A percentile compares a stretch with the other conserved stretches of the same genome.
Conservation (phyloP, 2,113 vertebrate species). For the Leptodactylus fuscus region DNA sequence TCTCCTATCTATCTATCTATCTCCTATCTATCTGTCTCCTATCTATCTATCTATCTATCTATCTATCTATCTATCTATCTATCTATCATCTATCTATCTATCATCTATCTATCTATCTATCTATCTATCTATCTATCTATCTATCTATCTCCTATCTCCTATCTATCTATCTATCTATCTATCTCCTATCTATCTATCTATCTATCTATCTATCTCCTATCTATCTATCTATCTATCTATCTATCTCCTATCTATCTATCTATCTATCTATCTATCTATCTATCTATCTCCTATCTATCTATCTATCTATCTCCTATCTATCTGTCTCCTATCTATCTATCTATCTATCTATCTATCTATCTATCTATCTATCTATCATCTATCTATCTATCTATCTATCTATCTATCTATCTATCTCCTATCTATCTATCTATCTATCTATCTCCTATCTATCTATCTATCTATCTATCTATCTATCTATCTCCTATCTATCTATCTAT, state of each 20-base stretch:
- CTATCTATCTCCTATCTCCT: not conserved
- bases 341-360: not conserved
- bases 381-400: not conserved
- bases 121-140: not conserved
- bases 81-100: too few species aligned
- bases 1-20: too few species aligned
- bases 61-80: too few species aligned
- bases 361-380: not conserved
- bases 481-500: not conserved
- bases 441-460: not conserved
- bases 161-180: not conserved
- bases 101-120: not conserved
- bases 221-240: constrained; percentile 7
- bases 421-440: not conserved
- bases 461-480: not conserved
- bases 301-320: not conserved
- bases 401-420: not conserved
- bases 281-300: not conserved
- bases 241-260: not conserved
- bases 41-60: too few species aligned
- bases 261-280: not conserved
- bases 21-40: too few species aligned
- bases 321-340: not conserved
- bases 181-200: not conserved
- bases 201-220: not conserved